phyloP scores from a whole-genome alignment of 2,113 vertebrate species.

The Axis porcinus region DNA sequence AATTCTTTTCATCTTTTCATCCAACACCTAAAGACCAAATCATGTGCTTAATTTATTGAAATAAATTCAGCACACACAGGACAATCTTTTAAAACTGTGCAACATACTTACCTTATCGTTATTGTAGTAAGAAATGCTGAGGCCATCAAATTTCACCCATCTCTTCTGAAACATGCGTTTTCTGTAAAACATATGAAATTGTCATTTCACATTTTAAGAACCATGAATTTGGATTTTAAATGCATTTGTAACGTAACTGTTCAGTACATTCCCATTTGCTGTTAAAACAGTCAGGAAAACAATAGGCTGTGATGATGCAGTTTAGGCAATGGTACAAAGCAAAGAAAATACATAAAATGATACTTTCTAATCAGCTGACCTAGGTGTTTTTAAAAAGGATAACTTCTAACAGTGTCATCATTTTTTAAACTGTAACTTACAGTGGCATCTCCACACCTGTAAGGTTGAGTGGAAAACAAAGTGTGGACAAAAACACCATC shows the following conservation, averaged over 20 bases:
- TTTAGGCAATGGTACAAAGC: background rate
- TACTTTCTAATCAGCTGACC: background rate
- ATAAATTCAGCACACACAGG: background rate
- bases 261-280: background rate
- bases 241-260: background rate
- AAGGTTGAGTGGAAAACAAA: background rate
- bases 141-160: constrained; percentile 94
- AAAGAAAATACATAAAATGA: background rate
- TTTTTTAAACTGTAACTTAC: background rate
- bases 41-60: background rate
- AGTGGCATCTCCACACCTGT: background rate
- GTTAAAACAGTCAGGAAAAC: background rate
- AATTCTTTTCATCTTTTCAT: background rate
- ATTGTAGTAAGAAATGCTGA: constrained; percentile 92
- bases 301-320: background rate
- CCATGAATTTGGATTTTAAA: background rate
- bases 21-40: background rate
- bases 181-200: constrained; percentile 78
- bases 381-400: background rate
- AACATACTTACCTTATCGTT: constrained; percentile 89
- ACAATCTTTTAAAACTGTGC: background rate
- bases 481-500: background rate
- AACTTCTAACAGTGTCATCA: background rate
- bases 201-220: constrained; percentile 10
- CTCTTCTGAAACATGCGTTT: constrained; percentile 94